A percentile compares a stretch with the other conserved stretches of the same genome.
Evolutionary conservation across 2,113 vertebrate genomes (phyloP).

Genomic region (Crotalus viridis): DNA sequence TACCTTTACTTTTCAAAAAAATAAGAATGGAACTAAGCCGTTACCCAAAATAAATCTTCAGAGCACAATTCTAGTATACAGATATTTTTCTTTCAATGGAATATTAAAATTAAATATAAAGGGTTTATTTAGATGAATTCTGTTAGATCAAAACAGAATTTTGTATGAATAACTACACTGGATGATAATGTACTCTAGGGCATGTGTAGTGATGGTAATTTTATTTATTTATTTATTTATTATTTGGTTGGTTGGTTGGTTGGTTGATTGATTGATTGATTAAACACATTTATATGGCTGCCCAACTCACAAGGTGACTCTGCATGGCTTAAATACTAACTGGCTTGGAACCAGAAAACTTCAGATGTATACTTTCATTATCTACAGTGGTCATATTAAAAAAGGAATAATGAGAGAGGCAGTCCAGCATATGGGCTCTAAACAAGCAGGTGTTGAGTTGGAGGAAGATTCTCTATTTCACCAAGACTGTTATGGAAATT

Average conservation of each 20-base stretch:
- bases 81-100: not conserved
- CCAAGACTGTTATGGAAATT: not conserved
- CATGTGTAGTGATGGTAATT: not conserved
- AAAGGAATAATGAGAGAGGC: not conserved
- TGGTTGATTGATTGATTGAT: too few relatives aligned
- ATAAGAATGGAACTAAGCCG: not conserved
- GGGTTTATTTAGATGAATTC: not conserved
- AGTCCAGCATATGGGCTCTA: not conserved
- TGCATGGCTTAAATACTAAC: not conserved
- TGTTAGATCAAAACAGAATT: not conserved
- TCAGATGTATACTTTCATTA: not conserved
- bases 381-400: not conserved
- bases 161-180: not conserved
- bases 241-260: too few relatives aligned
- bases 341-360: not conserved
- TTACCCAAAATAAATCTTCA: not conserved
- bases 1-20: not conserved
- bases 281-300: too few relatives aligned
- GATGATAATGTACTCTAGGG: not conserved
- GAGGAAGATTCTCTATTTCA: not conserved
- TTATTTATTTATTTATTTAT: not conserved
- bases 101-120: not conserved
- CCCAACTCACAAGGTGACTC: too few relatives aligned
- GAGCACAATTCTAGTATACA: not conserved
- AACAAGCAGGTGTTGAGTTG: not conserved